phyloP scores from a whole-genome alignment of 2,113 vertebrate genomes.

The Larimichthys crocea region DNA sequence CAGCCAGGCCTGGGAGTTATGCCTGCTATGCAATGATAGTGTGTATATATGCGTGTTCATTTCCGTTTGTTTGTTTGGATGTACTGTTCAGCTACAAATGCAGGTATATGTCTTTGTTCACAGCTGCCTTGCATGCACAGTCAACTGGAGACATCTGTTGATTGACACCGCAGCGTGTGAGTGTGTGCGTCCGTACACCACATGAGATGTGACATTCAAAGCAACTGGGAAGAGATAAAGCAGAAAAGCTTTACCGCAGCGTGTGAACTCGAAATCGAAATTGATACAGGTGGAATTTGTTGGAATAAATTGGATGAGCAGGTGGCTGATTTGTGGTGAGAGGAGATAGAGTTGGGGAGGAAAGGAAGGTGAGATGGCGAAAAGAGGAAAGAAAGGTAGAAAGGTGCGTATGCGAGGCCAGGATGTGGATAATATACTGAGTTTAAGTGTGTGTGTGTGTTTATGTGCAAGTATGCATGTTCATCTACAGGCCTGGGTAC shows the following conservation, averaged over 20 bases:
- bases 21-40: constrained; percentile 65
- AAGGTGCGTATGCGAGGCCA: constrained; percentile 30
- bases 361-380: not conserved
- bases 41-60: constrained; percentile 25
- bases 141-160: constrained; percentile 54
- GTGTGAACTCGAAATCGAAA: constrained; percentile 39
- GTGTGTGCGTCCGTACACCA: constrained; percentile 1
- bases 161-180: constrained; percentile 50
- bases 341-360: constrained; percentile 26
- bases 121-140: constrained; percentile 50
- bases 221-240: constrained; percentile 36
- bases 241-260: not conserved
- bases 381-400: not conserved
- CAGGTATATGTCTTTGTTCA: constrained; percentile 58
- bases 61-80: constrained; percentile 46
- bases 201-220: constrained; percentile 64
- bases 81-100: constrained; percentile 28
- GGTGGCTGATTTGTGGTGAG: constrained; percentile 65
- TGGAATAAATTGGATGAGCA: constrained; percentile 64
- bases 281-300: constrained; percentile 60
- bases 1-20: constrained; percentile 68
- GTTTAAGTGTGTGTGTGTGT: not conserved
- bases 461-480: not conserved
- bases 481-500: not conserved
- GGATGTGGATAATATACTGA: constrained; percentile 24